Conservation (phyloP, 2,888 invertebrate genomes). For the Muscina levida region DNA sequence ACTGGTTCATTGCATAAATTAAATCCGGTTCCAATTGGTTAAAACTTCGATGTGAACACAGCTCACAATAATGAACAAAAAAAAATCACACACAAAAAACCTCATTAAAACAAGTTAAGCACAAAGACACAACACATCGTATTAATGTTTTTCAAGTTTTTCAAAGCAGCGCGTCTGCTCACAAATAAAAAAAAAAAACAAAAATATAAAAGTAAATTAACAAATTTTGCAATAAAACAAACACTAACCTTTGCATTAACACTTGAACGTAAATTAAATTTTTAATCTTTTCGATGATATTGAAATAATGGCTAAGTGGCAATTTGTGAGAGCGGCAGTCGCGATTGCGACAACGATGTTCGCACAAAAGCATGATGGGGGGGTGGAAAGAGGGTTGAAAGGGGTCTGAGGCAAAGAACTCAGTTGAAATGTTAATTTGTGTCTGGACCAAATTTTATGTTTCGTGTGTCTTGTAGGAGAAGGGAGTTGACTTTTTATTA, state of each 20-base stretch:
- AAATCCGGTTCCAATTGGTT: constrained; percentile 62
- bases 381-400: no score
- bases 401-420: no score
- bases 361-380: no score
- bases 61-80: not conserved
- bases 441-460: no score
- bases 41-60: constrained; percentile 4
- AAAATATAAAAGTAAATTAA: constrained; percentile 41
- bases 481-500: no score
- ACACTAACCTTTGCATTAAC: constrained; percentile 61
- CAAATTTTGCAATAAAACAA: constrained; percentile 58
- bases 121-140: constrained; percentile 23
- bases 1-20: constrained; percentile 78
- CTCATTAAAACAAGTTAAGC: not conserved
- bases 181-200: constrained; percentile 14
- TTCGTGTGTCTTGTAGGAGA: no score
- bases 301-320: constrained; percentile 48
- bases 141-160: no score
- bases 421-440: no score
- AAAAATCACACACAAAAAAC: constrained; percentile 16
- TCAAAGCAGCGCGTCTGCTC: not conserved
- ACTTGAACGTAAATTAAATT: constrained; percentile 55
- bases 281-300: constrained; percentile 53
- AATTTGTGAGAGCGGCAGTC: constrained; percentile 3
- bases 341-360: no score